Conservation (phyloP, 64 coral and sea anemone genomes). For the Platygyra sinensis region DNA sequence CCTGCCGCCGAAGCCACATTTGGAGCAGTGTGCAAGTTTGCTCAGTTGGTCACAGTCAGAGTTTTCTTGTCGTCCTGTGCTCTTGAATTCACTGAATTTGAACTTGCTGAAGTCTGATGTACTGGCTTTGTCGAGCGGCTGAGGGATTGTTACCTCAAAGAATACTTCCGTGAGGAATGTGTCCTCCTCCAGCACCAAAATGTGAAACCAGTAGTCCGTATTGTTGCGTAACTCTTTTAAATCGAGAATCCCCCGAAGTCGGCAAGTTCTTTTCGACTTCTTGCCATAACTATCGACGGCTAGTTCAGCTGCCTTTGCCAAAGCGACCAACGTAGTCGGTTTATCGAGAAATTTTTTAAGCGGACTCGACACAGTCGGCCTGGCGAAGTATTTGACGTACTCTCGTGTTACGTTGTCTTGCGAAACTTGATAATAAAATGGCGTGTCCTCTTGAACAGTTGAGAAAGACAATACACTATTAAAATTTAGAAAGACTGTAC, state of each 20-base stretch:
- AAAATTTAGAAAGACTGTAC: neutral
- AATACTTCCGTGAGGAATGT: slow-evolving; percentile 10
- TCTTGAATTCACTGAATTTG: slow-evolving; percentile 25
- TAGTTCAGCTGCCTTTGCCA: slow-evolving; percentile 84
- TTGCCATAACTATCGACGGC: slow-evolving; percentile 44
- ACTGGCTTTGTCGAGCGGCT: neutral
- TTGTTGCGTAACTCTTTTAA: slow-evolving; percentile 13
- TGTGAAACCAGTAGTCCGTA: slow-evolving; percentile 29
- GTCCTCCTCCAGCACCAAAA: slow-evolving; percentile 54
- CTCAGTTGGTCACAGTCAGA: slow-evolving; percentile 80
- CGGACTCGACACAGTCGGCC: slow-evolving; percentile 33
- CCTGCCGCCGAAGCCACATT: slow-evolving; percentile 64
- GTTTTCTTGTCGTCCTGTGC: slow-evolving; percentile 7
- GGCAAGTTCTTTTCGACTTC: slow-evolving; percentile 3
- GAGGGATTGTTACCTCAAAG: slow-evolving; percentile 10
- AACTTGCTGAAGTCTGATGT: slow-evolving; percentile 2
- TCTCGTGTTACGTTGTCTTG: neutral
- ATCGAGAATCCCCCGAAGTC: slow-evolving; percentile 53
- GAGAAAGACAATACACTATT: neutral
- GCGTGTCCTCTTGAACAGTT: neutral
- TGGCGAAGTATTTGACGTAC: slow-evolving; percentile 5
- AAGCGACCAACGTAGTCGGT: slow-evolving; percentile 34
- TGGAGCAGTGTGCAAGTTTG: slow-evolving; percentile 63
- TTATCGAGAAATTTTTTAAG: slow-evolving; percentile 40
- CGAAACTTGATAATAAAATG: neutral